Percentiles rank a stretch among this genome's conserved stretches.
Conservation (phyloP, 1,140 invertebrate genomes). For the Scylla paramamosain region DNA sequence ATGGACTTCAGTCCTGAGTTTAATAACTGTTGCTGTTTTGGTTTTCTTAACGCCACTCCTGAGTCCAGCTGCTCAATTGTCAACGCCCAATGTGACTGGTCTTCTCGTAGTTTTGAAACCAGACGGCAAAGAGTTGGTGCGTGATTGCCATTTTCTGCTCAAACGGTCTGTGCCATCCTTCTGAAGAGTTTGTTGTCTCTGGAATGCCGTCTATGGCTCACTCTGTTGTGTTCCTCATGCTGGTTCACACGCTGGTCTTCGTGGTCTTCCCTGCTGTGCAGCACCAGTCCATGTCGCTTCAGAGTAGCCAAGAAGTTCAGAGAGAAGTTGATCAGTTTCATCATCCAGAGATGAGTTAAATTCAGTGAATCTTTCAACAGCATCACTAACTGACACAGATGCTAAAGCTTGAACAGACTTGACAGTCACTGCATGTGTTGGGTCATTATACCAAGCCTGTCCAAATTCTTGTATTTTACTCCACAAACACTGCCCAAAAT, state of each 20-base stretch:
- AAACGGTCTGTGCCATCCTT: slow-evolving; percentile 38
- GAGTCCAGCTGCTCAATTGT: too few species aligned
- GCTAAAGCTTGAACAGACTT: slow-evolving; percentile 46
- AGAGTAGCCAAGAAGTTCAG: slow-evolving; percentile 48
- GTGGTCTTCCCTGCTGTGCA: slow-evolving; percentile 36
- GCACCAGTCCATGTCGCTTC: background rate
- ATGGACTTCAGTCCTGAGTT: too few species aligned
- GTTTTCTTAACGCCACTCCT: too few species aligned
- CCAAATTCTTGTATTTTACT: slow-evolving; percentile 65
- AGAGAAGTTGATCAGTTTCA: slow-evolving; percentile 35
- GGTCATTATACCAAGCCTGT: slow-evolving; percentile 55
- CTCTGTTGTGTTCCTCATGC: slow-evolving; percentile 10
- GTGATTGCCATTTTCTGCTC: slow-evolving; percentile 27
- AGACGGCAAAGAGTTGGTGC: too few species aligned
- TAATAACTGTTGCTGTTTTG: too few species aligned
- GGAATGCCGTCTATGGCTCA: slow-evolving; percentile 54
- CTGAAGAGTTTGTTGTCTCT: background rate
- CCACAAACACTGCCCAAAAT: slow-evolving; percentile 54
- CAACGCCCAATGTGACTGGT: too few species aligned
- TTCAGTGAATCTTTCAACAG: slow-evolving; percentile 53
- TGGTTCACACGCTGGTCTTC: background rate
- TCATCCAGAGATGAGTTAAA: slow-evolving; percentile 64
- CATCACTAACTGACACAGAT: slow-evolving; percentile 54
- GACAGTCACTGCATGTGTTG: slow-evolving; percentile 44
- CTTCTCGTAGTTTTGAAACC: too few species aligned